Conservation (phyloP, 1,140 invertebrate species). For the Temnothorax longispinosus region DNA sequence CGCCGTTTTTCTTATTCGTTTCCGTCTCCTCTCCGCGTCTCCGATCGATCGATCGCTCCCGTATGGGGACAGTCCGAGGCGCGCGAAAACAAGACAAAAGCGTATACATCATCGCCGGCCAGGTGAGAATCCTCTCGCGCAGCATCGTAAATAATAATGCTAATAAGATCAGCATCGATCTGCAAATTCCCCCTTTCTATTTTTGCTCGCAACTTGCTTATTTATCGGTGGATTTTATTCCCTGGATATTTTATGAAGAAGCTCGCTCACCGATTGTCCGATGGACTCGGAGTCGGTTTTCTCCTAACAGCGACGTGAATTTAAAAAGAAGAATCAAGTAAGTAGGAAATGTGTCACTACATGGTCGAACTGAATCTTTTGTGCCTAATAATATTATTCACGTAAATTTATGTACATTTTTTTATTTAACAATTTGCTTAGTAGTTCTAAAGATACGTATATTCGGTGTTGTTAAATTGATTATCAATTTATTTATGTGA, state of each 20-base stretch:
- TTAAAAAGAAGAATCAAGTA: background rate
- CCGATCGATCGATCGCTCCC: constrained; percentile 31
- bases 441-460: too few species aligned
- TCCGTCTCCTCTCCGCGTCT: constrained; percentile 5
- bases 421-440: too few species aligned
- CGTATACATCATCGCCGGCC: background rate
- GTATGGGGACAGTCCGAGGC: background rate
- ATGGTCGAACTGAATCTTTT: too few species aligned
- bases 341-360: too few species aligned
- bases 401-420: too few species aligned
- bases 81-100: background rate
- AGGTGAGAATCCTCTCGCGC: background rate
- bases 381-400: too few species aligned
- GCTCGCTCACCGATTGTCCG: background rate
- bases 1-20: constrained; percentile 49
- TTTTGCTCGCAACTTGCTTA: background rate
- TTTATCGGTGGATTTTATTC: constrained; percentile 50
- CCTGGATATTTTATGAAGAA: background rate
- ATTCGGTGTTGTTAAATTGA: too few species aligned
- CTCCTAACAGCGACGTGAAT: background rate
- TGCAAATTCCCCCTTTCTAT: constrained; percentile 2
- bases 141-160: background rate
- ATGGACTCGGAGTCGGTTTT: too few species aligned
- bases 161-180: background rate
- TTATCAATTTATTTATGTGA: too few species aligned